Evolutionary conservation across 2,113 vertebrate species (phyloP), one percentile per base, ranked within the genome.

Genomic region (Spea multiplicata): DNA sequence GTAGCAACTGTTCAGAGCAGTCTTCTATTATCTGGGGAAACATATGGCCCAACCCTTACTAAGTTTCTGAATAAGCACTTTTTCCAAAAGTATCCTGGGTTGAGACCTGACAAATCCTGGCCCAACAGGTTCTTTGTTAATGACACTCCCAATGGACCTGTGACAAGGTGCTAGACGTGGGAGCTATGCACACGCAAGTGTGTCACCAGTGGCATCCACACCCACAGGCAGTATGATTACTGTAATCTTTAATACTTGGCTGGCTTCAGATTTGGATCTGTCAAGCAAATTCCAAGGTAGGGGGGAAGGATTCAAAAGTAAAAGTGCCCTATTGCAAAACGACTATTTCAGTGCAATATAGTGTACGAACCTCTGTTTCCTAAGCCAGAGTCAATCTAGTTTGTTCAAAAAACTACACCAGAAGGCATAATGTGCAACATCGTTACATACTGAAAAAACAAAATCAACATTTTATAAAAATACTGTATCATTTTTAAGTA

Each of bases 181-280:
- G 47, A 47, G 53, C 44, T 65, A 17, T 68, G 46, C 14, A 16
- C 8, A 77, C 53, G 10, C 48, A 16, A 66, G 46, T 66, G 7
- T 62, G 12, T 73, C 45, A 76, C 65, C 47, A 47, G 48, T 66
- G 49, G 62, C 48, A 73, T 47, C 76, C 64, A 66, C 76, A 72
- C 76, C 76, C 61, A 79, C 76, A 57, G 61, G 48, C 47, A 55
- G 69, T 5, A 53, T 13, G 59, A 64, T 75, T 81, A 74, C 78
- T 69, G 6, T 75, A 73, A 79, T 79, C 76, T 62, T 5, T 68
- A 74, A 70, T 81, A 64, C 78, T 30, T 57, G 65, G 55, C 65
- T 72, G 46, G 81, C 48, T 45, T 68, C 59, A 67, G 59, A 53
- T 30, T 45, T 45, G 8, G 53, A 53, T 73, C 47, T 46, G 47